A percentile compares a stretch with the other conserved stretches of the same genome.
phyloP scores from a whole-genome alignment of 1,140 invertebrate species.

The Atta texana region DNA sequence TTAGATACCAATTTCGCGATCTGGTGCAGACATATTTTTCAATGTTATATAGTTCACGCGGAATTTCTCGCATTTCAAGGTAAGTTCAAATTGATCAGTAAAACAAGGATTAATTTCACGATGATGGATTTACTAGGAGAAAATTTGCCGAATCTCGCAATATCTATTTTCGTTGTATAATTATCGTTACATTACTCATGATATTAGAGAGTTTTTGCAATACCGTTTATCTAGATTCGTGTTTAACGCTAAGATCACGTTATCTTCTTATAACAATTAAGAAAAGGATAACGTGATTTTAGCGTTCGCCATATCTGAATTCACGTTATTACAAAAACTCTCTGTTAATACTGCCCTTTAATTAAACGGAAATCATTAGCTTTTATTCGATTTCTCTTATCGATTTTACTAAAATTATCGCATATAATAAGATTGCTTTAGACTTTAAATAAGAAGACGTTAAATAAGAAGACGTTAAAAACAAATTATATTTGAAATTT shows the following conservation, averaged over 20 bases:
- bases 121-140: neutral
- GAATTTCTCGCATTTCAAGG: neutral
- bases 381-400: neutral
- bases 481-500: neutral
- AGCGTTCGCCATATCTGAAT: too few relatives aligned
- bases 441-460: neutral
- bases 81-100: neutral
- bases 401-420: neutral
- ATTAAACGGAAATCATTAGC: neutral
- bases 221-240: too few relatives aligned
- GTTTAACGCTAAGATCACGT: too few relatives aligned
- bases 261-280: too few relatives aligned
- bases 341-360: neutral
- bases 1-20: conserved; percentile 36
- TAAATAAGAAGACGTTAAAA: neutral
- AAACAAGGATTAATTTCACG: conserved; percentile 17
- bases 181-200: neutral
- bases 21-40: neutral
- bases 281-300: too few relatives aligned
- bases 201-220: neutral
- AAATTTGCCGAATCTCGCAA: neutral
- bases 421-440: neutral
- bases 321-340: too few relatives aligned
- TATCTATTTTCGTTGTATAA: neutral
- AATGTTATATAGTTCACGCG: neutral